These are phyloP conservation scores for Microctenopoma steveboyesi DNA, from an alignment of 2,797 vertebrate species.

Conservation along the genomic window DNA sequence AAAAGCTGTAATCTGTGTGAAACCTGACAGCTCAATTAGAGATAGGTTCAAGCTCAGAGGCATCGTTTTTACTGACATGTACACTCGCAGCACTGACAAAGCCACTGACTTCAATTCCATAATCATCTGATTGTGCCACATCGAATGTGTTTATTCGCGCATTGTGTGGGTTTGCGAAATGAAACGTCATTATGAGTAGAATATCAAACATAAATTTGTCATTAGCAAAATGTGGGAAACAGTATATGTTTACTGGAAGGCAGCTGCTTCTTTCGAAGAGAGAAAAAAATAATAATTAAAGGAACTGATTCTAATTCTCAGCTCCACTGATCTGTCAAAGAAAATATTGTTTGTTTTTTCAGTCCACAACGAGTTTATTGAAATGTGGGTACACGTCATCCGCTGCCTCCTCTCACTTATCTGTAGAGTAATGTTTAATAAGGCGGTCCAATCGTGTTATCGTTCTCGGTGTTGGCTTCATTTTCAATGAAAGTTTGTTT, in stretches of 20 bases:
- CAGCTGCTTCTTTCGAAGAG: slow-evolving; percentile 15
- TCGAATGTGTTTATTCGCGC: slow-evolving; percentile 31
- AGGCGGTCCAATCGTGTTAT: background rate
- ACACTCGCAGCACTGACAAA: slow-evolving; percentile 24
- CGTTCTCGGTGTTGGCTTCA: background rate
- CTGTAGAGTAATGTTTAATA: slow-evolving; percentile 3
- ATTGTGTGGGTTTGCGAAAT: slow-evolving; percentile 25
- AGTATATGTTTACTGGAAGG: background rate
- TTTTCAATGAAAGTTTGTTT: background rate
- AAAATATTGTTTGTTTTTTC: slow-evolving; percentile 21
- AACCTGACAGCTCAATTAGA: slow-evolving; percentile 51
- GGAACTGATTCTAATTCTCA: slow-evolving; percentile 32
- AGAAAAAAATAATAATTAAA: slow-evolving; percentile 25
- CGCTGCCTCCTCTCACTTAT: background rate
- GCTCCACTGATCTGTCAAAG: slow-evolving; percentile 33
- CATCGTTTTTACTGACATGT: slow-evolving; percentile 14
- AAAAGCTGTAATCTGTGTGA: slow-evolving; percentile 48
- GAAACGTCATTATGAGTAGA: background rate
- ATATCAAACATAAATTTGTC: background rate
- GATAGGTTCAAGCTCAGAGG: slow-evolving; percentile 20
- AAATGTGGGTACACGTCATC: slow-evolving; percentile 11
- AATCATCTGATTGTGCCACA: slow-evolving; percentile 28
- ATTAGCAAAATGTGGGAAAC: slow-evolving; percentile 7
- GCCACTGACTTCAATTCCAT: slow-evolving; percentile 6
- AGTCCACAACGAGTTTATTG: slow-evolving; percentile 14